phyloP scores from a whole-genome alignment of 1,140 invertebrate species.

The Leptinotarsa lineolata region DNA sequence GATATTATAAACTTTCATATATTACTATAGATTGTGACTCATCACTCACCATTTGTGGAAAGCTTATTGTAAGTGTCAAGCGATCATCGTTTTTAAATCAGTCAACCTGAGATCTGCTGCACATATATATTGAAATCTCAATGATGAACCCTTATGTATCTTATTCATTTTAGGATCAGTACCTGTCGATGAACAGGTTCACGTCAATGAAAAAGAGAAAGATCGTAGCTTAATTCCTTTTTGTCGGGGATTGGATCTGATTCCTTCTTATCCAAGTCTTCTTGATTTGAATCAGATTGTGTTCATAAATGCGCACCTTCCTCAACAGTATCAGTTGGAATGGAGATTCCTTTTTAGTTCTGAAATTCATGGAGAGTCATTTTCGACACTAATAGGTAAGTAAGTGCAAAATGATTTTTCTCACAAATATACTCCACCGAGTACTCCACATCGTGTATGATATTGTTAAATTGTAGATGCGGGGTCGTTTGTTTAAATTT shows the following conservation, averaged over 20 bases:
- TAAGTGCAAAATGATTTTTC: constrained; percentile 1
- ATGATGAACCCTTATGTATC: too few relatives aligned
- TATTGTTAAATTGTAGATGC: too few relatives aligned
- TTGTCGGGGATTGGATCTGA: constrained; percentile 66
- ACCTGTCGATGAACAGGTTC: constrained; percentile 29
- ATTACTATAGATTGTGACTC: too few relatives aligned
- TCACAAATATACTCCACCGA: too few relatives aligned
- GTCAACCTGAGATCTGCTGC: too few relatives aligned
- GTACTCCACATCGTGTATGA: too few relatives aligned
- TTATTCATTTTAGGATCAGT: constrained; percentile 20
- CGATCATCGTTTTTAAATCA: too few relatives aligned
- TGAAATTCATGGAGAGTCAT: constrained; percentile 81
- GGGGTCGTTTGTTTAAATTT: too few relatives aligned
- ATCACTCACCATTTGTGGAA: too few relatives aligned
- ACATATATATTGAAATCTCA: too few relatives aligned
- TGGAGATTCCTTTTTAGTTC: constrained; percentile 86
- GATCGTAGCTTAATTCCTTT: constrained; percentile 61
- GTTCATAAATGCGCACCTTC: constrained; percentile 76
- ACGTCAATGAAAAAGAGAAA: constrained; percentile 40
- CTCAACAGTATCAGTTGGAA: constrained; percentile 70
- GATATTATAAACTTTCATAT: too few relatives aligned
- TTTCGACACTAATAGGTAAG: constrained; percentile 74
- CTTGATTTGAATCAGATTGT: constrained; percentile 76
- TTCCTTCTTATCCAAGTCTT: constrained; percentile 76
- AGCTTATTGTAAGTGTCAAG: too few relatives aligned